Percentiles rank a stretch among this genome's conserved stretches.
These are phyloP conservation scores for Nowickia ferox DNA, from an alignment of 2,888 invertebrate species.

Conservation along the genomic window DNA sequence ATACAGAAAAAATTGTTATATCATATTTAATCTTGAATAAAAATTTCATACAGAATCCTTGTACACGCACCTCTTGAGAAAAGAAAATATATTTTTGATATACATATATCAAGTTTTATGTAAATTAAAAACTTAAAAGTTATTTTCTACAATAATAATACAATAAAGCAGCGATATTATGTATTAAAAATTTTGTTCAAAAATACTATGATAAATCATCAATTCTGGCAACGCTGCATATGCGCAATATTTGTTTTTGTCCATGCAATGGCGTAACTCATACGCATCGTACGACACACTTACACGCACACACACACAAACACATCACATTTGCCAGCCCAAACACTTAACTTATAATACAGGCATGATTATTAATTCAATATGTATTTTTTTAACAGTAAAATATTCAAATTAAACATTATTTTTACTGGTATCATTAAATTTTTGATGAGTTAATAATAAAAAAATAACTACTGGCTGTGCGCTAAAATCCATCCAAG, in stretches of 20 bases:
- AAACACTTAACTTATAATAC: conserved; percentile 51
- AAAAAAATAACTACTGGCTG: conserved; percentile 38
- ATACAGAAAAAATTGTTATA: too few species aligned
- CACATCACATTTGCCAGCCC: not conserved
- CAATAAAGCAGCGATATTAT: too few species aligned
- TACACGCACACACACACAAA: conserved; percentile 1
- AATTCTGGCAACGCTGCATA: not conserved
- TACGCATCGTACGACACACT: conserved; percentile 19
- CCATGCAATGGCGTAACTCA: conserved; percentile 45
- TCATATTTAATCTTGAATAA: too few species aligned
- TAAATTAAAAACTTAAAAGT: too few species aligned
- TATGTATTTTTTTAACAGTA: conserved; percentile 49
- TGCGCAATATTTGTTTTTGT: conserved; percentile 47
- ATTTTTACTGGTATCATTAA: conserved; percentile 52
- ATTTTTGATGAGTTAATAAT: conserved; percentile 65
- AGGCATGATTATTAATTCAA: conserved; percentile 47
- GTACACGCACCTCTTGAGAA: too few species aligned
- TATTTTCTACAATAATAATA: too few species aligned
- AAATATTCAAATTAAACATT: conserved; percentile 54
- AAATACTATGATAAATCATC: too few species aligned
- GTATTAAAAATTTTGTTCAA: too few species aligned
- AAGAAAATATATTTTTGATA: too few species aligned
- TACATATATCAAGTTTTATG: too few species aligned
- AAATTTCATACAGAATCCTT: too few species aligned
- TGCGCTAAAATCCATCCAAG: conserved; percentile 13